Evolutionary conservation across 2,888 invertebrate species (phyloP).

Genomic region (Eucriotettix oculatus): DNA sequence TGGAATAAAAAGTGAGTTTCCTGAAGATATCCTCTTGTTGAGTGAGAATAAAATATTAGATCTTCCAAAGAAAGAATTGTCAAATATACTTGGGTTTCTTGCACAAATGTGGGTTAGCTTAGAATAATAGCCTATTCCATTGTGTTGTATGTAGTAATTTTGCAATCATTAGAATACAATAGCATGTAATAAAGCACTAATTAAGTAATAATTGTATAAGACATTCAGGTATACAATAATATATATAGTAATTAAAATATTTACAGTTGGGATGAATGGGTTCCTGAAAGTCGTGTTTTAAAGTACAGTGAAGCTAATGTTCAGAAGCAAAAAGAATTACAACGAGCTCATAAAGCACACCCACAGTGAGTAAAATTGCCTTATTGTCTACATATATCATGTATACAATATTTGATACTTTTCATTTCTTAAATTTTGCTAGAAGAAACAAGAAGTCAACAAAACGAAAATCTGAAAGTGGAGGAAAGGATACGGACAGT

Average conservation of each 20-base stretch:
- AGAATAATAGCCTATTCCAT: too few species aligned
- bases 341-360: conserved; percentile 59
- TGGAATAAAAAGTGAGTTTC: conserved; percentile 88
- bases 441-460: conserved; percentile 9
- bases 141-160: too few species aligned
- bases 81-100: too few species aligned
- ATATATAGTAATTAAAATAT: neutral
- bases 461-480: conserved; percentile 9
- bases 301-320: conserved; percentile 83
- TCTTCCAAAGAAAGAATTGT: neutral
- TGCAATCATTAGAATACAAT: too few species aligned
- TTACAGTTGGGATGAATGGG: conserved; percentile 80
- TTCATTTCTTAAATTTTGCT: neutral
- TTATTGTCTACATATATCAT: neutral
- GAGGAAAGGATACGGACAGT: conserved; percentile 31
- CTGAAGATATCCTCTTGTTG: neutral
- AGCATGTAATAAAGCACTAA: too few species aligned
- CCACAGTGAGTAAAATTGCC: conserved; percentile 23
- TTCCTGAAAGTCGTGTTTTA: conserved; percentile 75
- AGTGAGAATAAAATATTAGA: neutral
- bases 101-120: too few species aligned
- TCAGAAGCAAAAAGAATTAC: conserved; percentile 72
- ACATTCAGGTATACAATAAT: too few species aligned
- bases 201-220: too few species aligned
- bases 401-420: neutral